Conservation (phyloP, 1,140 invertebrate species). For the Lordiphosa collinella region DNA sequence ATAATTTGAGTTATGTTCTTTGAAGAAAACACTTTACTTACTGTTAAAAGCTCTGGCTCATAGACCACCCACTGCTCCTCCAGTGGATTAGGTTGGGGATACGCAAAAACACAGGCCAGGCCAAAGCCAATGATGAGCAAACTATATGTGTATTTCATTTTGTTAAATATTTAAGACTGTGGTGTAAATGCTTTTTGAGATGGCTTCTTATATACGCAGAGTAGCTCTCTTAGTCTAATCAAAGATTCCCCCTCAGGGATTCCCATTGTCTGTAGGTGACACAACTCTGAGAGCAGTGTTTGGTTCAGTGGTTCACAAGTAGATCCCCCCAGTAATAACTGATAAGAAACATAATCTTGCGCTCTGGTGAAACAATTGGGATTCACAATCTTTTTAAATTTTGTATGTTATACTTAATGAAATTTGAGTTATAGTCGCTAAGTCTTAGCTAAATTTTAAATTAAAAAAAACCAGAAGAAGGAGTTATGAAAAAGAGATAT, state of each 20-base stretch:
- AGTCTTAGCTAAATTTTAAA: no score
- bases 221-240: constrained; percentile 32
- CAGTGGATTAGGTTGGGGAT: constrained; percentile 32
- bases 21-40: constrained; percentile 12
- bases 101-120: constrained; percentile 21
- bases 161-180: constrained; percentile 19
- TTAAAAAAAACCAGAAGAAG: no score
- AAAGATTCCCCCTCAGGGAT: constrained; percentile 44
- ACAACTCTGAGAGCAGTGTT: neutral
- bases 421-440: no score
- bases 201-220: constrained; percentile 13
- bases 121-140: constrained; percentile 25
- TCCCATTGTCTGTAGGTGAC: constrained; percentile 7
- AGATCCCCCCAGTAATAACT: constrained; percentile 41
- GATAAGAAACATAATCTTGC: constrained; percentile 35
- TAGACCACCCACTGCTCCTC: neutral
- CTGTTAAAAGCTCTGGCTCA: constrained; percentile 13
- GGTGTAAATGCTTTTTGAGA: neutral
- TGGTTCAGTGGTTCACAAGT: constrained; percentile 35
- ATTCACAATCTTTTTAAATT: no score
- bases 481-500: no score
- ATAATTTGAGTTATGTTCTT: neutral
- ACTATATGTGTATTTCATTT: constrained; percentile 27
- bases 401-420: no score
- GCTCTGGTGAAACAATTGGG: neutral